Evolutionary conservation across 30 jellyfish, hydroid and myxozoan genomes (phyloP).

Genomic region (Nemopilema nomurai): DNA sequence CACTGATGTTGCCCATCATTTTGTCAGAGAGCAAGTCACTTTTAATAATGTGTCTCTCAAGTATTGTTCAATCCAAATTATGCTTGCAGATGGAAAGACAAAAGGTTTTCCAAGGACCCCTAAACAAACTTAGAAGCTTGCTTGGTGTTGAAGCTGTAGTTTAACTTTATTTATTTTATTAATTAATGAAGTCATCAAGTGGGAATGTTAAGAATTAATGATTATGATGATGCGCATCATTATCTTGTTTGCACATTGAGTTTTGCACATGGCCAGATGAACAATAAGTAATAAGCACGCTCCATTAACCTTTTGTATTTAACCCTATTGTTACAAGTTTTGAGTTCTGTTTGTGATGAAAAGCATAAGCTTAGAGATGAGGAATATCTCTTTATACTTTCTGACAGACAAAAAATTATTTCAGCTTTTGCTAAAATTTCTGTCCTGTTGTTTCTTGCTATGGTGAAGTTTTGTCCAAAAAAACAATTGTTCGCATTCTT

Average conservation of each 20-base stretch:
- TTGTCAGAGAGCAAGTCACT: conserved; percentile 44
- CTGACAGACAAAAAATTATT: too few relatives aligned
- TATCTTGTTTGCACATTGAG: conserved; percentile 19
- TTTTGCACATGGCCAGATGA: too few relatives aligned
- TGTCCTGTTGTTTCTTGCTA: too few relatives aligned
- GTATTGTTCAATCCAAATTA: conserved; percentile 59
- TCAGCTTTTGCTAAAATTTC: too few relatives aligned
- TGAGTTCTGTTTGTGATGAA: too few relatives aligned
- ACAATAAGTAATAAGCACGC: too few relatives aligned
- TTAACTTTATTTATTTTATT: conserved; percentile 12
- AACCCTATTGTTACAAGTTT: too few relatives aligned
- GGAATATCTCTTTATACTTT: too few relatives aligned
- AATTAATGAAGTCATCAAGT: conserved; percentile 14
- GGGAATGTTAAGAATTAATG: conserved; percentile 14
- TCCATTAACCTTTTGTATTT: too few relatives aligned
- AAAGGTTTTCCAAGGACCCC: conserved; percentile 51
- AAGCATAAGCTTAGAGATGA: too few relatives aligned
- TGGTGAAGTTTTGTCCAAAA: too few relatives aligned
- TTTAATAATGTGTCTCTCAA: conserved; percentile 23
- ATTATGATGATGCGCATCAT: conserved; percentile 1
- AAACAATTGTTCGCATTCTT: too few relatives aligned
- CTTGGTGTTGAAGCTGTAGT: conserved; percentile 28
- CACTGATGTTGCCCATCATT: conserved; percentile 55
- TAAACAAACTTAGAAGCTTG: conserved; percentile 36
- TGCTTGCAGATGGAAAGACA: conserved; percentile 66